Evolutionary conservation across 2,113 vertebrate genomes (phyloP).

Genomic region (Gopherus evgoodei): DNA sequence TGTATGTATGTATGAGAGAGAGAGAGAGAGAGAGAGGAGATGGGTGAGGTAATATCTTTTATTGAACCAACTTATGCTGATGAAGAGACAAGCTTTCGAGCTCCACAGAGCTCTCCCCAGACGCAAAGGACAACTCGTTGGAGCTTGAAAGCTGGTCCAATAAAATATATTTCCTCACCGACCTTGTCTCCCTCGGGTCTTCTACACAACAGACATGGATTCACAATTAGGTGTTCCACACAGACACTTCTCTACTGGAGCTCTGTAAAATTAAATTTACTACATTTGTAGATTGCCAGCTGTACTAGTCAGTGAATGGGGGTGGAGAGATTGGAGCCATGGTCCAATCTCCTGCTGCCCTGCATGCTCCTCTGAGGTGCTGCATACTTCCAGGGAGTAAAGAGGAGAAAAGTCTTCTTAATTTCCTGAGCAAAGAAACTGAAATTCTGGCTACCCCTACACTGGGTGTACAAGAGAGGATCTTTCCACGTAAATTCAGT

Average conservation of each 20-base stretch:
- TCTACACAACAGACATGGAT: background rate
- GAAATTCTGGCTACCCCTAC: background rate
- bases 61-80: too few relatives aligned
- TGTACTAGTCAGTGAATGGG: background rate
- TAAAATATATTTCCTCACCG: background rate
- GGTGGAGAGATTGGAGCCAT: background rate
- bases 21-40: background rate
- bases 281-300: background rate
- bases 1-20: background rate
- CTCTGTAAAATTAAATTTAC: background rate
- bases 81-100: background rate
- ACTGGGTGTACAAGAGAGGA: background rate
- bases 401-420: background rate
- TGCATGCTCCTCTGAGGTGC: background rate
- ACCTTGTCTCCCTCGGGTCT: background rate
- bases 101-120: background rate
- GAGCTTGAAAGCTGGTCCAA: background rate
- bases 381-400: background rate
- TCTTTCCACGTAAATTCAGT: background rate
- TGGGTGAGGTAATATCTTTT: rapidly evolving
- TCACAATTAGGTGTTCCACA: background rate
- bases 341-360: background rate
- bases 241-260: background rate
- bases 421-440: background rate
- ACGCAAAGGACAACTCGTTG: background rate